Conservation (phyloP, 2,113 vertebrate genomes). For the Chionodraco myersi region DNA sequence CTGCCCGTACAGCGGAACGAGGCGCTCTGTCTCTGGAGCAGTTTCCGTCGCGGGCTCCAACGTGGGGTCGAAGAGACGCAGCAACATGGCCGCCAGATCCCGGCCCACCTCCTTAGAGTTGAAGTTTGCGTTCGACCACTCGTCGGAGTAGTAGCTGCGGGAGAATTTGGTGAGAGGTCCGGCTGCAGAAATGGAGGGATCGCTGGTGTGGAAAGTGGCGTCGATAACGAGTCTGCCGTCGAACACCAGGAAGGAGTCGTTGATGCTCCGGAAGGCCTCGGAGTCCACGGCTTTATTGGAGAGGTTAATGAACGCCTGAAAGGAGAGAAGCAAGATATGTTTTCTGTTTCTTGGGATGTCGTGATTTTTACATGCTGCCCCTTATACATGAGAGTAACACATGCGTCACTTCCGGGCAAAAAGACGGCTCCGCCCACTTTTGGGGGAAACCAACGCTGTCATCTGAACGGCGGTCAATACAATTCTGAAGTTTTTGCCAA, state of each 20-base stretch:
- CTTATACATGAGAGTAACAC: too few species aligned
- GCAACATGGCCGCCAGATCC: slow-evolving; percentile 87
- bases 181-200: slow-evolving; percentile 86
- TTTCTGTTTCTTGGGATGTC: background rate
- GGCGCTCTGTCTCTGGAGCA: slow-evolving; percentile 71
- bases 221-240: slow-evolving; percentile 90
- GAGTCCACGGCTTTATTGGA: slow-evolving; percentile 85
- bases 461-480: too few species aligned
- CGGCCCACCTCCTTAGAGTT: slow-evolving; percentile 91
- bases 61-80: slow-evolving; percentile 87
- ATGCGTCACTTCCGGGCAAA: too few species aligned
- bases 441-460: too few species aligned
- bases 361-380: too few species aligned
- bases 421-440: too few species aligned
- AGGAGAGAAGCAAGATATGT: background rate
- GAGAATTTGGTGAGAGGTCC: slow-evolving; percentile 94
- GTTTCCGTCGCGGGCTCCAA: slow-evolving; percentile 57
- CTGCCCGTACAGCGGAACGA: slow-evolving; percentile 86
- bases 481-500: too few species aligned
- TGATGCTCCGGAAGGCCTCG: slow-evolving; percentile 87
- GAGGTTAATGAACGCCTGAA: slow-evolving; percentile 91
- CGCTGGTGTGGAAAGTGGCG: slow-evolving; percentile 86
- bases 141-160: slow-evolving; percentile 83
- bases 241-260: slow-evolving; percentile 88
- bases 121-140: slow-evolving; percentile 88